Evolutionary conservation across 2,888 invertebrate genomes (phyloP).

Genomic region (Drosophila subsilvestris): DNA sequence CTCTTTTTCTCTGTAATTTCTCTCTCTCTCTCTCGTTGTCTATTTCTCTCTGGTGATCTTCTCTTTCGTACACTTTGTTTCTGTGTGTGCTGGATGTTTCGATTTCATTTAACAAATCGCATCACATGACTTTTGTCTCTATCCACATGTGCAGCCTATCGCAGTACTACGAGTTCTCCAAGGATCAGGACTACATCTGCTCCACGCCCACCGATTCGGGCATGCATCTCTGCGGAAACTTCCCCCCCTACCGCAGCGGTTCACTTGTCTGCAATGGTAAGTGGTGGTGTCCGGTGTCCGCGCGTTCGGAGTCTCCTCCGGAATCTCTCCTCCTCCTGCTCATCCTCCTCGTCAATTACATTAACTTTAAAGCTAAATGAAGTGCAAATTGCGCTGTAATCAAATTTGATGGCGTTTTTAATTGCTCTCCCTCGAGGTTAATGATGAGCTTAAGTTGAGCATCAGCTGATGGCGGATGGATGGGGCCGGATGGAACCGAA

Average conservation of each 20-base stretch:
- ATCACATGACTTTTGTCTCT: constrained; percentile 38
- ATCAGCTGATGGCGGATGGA: too few species aligned
- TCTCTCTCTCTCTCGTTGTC: constrained; percentile 30
- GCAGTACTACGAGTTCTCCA: constrained; percentile 93
- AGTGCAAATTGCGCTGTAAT: constrained; percentile 75
- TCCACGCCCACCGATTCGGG: constrained; percentile 96
- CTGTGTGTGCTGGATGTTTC: constrained; percentile 44
- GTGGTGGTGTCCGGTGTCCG: constrained; percentile 41
- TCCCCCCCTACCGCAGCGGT: constrained; percentile 91
- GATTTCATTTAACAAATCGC: constrained; percentile 29
- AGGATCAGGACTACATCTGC: constrained; percentile 98
- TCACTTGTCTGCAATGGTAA: constrained; percentile 90
- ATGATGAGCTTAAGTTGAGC: constrained; percentile 37
- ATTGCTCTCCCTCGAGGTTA: constrained; percentile 61
- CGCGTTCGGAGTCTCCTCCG: too few species aligned
- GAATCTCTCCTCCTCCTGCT: not conserved
- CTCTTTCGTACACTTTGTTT: constrained; percentile 41
- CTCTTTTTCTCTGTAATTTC: constrained; percentile 22
- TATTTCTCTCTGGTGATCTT: constrained; percentile 31
- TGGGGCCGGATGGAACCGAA: too few species aligned
- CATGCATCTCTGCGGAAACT: constrained; percentile 94
- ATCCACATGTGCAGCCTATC: constrained; percentile 85
- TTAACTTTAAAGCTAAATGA: constrained; percentile 63
- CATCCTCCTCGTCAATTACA: constrained; percentile 27
- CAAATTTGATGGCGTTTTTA: constrained; percentile 75